Percentiles rank a stretch among this genome's conserved stretches.
Conservation (phyloP, 2,888 invertebrate species). For the Scaptomyza caliginosa region DNA sequence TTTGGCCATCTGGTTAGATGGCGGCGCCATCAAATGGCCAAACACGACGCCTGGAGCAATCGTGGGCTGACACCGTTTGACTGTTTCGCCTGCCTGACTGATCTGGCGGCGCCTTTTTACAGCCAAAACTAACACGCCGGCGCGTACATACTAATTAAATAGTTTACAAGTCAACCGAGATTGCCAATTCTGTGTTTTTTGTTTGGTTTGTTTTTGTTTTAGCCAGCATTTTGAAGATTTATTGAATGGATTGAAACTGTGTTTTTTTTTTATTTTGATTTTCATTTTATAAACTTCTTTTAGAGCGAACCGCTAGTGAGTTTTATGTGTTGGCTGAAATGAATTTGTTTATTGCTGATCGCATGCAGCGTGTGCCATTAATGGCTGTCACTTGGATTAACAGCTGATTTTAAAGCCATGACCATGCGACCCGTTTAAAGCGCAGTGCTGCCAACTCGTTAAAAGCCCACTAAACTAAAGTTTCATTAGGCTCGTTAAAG, state of each 20-base stretch:
- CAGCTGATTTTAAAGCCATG: conserved; percentile 29
- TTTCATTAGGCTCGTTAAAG: conserved; percentile 40
- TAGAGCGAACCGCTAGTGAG: conserved; percentile 27
- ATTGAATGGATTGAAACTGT: conserved; percentile 36
- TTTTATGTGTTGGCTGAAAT: conserved; percentile 57
- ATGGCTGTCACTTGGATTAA: conserved; percentile 71
- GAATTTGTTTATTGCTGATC: conserved; percentile 74
- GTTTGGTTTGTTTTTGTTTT: neutral
- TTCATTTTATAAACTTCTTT: conserved; percentile 52
- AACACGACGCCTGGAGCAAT: conserved; percentile 62
- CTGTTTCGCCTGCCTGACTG: conserved; percentile 26
- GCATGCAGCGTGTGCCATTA: conserved; percentile 71
- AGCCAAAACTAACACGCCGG: conserved; percentile 71
- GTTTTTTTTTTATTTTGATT: neutral
- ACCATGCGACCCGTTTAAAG: neutral
- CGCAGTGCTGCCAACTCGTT: conserved; percentile 39
- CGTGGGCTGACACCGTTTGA: conserved; percentile 54
- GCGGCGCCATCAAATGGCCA: conserved; percentile 72
- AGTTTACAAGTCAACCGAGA: conserved; percentile 74
- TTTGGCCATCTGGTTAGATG: conserved; percentile 38
- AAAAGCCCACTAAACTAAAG: conserved; percentile 38
- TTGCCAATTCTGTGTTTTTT: conserved; percentile 32
- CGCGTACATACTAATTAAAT: conserved; percentile 76
- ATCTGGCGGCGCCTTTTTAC: conserved; percentile 72
- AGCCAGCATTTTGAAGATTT: conserved; percentile 38